phyloP scores from a whole-genome alignment of 1,140 invertebrate genomes.

The Tribolium madens region DNA sequence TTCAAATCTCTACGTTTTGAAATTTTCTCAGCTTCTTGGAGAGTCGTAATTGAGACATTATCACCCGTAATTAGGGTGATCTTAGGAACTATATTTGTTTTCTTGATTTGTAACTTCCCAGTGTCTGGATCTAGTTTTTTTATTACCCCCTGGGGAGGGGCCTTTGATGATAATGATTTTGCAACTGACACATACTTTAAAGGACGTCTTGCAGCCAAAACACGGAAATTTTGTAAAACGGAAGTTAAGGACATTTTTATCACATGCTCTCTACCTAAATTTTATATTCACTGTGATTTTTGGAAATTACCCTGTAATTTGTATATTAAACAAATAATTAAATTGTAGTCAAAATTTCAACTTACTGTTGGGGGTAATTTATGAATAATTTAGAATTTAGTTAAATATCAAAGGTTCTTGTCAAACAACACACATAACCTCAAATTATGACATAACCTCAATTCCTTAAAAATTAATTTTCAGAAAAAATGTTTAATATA shows the following conservation, averaged over 20 bases:
- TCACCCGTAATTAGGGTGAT: constrained; percentile 62
- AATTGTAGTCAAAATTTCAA: too few species aligned
- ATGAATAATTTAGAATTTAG: too few species aligned
- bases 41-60: constrained; percentile 58
- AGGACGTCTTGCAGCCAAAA: background rate
- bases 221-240: constrained; percentile 12
- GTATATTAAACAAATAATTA: too few species aligned
- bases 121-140: constrained; percentile 19
- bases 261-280: background rate
- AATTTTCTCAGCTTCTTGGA: constrained; percentile 73
- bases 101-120: constrained; percentile 52
- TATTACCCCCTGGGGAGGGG: background rate
- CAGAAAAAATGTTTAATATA: constrained; percentile 18
- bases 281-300: background rate
- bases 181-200: background rate
- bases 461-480: background rate
- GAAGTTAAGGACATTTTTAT: background rate
- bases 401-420: background rate
- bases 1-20: constrained; percentile 74
- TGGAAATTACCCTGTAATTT: background rate
- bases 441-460: constrained; percentile 10
- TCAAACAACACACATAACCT: constrained; percentile 7
- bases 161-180: background rate
- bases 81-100: constrained; percentile 58
- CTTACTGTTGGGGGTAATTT: too few species aligned